Conservation (phyloP, 1,140 invertebrate genomes). For the Drosophila tani region DNA sequence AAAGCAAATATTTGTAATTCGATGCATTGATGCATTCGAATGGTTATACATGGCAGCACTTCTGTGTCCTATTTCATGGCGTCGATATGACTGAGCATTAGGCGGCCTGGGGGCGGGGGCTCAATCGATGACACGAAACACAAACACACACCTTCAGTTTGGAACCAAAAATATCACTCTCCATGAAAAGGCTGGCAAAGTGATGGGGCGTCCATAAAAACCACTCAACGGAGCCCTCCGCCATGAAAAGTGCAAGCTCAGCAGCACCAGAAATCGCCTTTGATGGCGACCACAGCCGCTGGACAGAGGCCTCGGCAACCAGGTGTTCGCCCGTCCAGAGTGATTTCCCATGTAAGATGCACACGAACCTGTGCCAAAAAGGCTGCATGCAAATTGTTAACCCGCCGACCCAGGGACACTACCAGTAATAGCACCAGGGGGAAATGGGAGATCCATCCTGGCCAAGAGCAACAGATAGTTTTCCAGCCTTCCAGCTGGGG, state of each 20-base stretch:
- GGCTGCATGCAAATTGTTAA: conserved; percentile 60
- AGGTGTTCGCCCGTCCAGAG: conserved; percentile 39
- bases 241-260: conserved; percentile 39
- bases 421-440: conserved; percentile 2
- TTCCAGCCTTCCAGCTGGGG: conserved; percentile 52
- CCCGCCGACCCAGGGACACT: conserved; percentile 9
- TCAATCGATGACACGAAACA: conserved; percentile 40
- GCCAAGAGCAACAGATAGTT: conserved; percentile 76
- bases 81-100: conserved; percentile 16
- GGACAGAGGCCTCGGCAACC: conserved; percentile 9
- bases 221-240: conserved; percentile 18
- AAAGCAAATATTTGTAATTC: conserved; percentile 51
- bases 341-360: conserved; percentile 63
- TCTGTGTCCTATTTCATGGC: conserved; percentile 36
- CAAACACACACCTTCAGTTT: conserved; percentile 41
- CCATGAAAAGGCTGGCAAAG: conserved; percentile 9
- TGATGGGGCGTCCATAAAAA: conserved; percentile 17
- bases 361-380: conserved; percentile 52
- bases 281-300: conserved; percentile 42
- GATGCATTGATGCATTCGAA: conserved; percentile 43
- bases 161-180: conserved; percentile 8
- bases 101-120: background rate
- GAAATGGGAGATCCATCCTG: background rate
- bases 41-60: conserved; percentile 43
- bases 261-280: conserved; percentile 47